Conservation (phyloP, 2,113 vertebrate genomes). For the Scatophagus argus region DNA sequence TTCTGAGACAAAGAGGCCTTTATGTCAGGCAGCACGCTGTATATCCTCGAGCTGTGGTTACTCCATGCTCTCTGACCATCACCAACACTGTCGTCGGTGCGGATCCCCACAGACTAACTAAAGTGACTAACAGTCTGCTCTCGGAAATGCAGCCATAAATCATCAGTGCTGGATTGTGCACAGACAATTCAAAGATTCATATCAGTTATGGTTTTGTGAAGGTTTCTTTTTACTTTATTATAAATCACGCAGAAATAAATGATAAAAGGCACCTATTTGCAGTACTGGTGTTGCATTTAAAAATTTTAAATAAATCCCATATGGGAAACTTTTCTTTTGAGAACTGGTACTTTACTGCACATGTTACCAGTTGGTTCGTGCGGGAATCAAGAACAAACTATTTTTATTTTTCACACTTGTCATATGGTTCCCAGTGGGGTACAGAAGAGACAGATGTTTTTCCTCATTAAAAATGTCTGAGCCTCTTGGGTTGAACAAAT, state of each 20-base stretch:
- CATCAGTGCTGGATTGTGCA: constrained; percentile 9
- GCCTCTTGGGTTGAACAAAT: constrained; percentile 68
- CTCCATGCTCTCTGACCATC: constrained; percentile 33
- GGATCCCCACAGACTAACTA: constrained; percentile 20
- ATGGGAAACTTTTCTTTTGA: not conserved
- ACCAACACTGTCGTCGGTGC: constrained; percentile 5
- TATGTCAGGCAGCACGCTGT: constrained; percentile 18
- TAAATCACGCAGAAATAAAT: not conserved
- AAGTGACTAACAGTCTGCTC: constrained; percentile 29
- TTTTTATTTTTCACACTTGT: constrained; percentile 69
- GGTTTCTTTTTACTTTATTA: not conserved
- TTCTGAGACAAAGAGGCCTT: constrained; percentile 31
- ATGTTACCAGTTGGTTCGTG: not conserved
- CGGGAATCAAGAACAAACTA: constrained; percentile 49
- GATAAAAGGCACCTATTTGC: rapidly evolving
- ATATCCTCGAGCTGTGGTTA: constrained; percentile 45
- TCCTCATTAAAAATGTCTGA: constrained; percentile 70
- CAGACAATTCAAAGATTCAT: not conserved
- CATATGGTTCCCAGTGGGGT: constrained; percentile 54
- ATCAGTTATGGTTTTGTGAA: not conserved
- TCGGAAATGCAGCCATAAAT: constrained; percentile 25
- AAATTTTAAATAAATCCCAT: not conserved
- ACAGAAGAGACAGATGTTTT: constrained; percentile 65
- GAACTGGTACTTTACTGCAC: not conserved
- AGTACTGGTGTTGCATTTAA: not conserved